These are phyloP conservation scores for Malurus melanocephalus DNA, from an alignment of 2,113 vertebrate species.

Conservation along the genomic window DNA sequence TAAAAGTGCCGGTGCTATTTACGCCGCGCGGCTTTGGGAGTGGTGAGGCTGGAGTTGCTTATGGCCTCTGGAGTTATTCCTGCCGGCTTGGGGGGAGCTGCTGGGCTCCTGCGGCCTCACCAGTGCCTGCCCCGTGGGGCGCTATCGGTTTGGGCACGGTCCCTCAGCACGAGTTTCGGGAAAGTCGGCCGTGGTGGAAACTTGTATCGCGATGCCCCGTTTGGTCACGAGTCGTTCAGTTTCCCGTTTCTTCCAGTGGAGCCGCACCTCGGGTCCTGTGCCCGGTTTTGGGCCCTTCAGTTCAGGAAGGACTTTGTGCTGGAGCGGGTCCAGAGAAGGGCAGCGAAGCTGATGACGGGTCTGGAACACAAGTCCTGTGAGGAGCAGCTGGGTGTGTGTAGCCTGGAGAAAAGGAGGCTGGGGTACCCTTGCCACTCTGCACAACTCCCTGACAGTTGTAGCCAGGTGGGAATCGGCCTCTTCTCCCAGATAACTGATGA, in stretches of 20 bases:
- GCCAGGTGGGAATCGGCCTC: not conserved
- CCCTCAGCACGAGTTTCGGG: rapidly evolving
- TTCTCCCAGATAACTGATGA: rapidly evolving
- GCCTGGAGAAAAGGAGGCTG: not conserved
- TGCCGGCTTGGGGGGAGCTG: no score
- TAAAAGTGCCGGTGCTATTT: constrained; percentile 45
- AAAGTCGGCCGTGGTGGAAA: rapidly evolving
- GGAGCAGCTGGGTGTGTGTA: not conserved
- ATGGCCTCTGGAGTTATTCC: no score
- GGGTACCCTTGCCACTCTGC: not conserved
- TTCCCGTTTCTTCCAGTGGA: rapidly evolving
- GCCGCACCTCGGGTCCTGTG: rapidly evolving
- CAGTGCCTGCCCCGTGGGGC: rapidly evolving
- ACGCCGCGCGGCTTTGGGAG: not conserved
- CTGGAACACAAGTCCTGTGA: not conserved
- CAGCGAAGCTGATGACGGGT: rapidly evolving
- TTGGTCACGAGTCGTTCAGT: rapidly evolving
- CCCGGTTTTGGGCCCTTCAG: rapidly evolving
- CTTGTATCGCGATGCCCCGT: rapidly evolving
- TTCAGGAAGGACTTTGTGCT: rapidly evolving
- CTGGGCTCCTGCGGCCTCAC: rapidly evolving
- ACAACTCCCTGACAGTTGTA: not conserved
- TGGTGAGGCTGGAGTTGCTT: rapidly evolving
- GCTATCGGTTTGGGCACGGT: rapidly evolving
- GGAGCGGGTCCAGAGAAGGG: not conserved